Conservation (phyloP, 2,888 invertebrate genomes). For the Volucella inanis region DNA sequence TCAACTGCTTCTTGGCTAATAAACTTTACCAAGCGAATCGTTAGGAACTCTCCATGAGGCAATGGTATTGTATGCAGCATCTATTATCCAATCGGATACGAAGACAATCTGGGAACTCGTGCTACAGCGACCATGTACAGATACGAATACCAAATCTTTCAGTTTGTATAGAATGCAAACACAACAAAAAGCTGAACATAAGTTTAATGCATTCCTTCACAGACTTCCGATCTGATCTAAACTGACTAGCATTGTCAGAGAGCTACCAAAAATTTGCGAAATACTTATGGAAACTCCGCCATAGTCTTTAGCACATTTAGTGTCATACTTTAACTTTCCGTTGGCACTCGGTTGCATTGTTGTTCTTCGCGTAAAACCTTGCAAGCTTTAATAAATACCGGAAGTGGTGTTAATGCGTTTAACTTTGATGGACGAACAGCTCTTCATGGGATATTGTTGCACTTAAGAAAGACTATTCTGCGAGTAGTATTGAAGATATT, state of each 20-base stretch:
- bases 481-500: constrained; percentile 72
- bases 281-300: constrained; percentile 89
- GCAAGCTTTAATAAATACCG: constrained; percentile 90
- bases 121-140: constrained; percentile 89
- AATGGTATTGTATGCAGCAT: constrained; percentile 89
- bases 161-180: constrained; percentile 90
- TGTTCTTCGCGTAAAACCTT: constrained; percentile 92
- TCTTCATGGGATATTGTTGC: constrained; percentile 92
- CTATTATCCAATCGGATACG: constrained; percentile 83
- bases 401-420: constrained; percentile 92
- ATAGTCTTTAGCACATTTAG: constrained; percentile 94
- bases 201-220: constrained; percentile 89
- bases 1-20: constrained; percentile 86
- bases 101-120: constrained; percentile 88
- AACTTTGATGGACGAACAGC: constrained; percentile 94
- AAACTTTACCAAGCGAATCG: constrained; percentile 87
- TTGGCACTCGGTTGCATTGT: constrained; percentile 97
- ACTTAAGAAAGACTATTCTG: constrained; percentile 76
- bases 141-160: constrained; percentile 89
- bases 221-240: constrained; percentile 89
- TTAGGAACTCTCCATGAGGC: constrained; percentile 90
- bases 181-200: constrained; percentile 87
- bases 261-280: constrained; percentile 92
- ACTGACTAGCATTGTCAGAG: constrained; percentile 89
- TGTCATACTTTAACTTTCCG: constrained; percentile 90